Percentiles rank a stretch among this genome's conserved stretches.
These are phyloP conservation scores for Dendrolimus kikuchii DNA, from an alignment of 1,140 invertebrate genomes.

Conservation along the genomic window DNA sequence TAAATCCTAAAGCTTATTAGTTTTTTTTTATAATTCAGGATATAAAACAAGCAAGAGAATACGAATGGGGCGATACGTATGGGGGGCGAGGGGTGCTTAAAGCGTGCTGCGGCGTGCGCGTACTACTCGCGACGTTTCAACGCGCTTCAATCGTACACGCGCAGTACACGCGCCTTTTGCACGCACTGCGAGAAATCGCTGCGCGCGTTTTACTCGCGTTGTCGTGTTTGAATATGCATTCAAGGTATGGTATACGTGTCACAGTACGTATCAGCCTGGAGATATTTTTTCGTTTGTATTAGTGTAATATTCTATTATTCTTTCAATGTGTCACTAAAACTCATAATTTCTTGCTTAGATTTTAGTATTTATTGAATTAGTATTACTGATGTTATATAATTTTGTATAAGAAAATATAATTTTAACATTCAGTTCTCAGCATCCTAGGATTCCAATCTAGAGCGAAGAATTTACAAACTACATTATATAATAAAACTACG, in stretches of 20 bases:
- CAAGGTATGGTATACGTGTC: constrained; percentile 20
- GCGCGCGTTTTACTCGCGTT: constrained; percentile 19
- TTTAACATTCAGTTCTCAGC: too few relatives aligned
- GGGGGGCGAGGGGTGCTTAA: constrained; percentile 32
- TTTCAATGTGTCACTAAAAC: too few relatives aligned
- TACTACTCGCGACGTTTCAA: constrained; percentile 20
- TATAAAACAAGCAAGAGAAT: constrained; percentile 17
- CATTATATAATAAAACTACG: too few relatives aligned
- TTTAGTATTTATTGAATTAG: too few relatives aligned
- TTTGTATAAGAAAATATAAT: too few relatives aligned
- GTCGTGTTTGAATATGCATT: constrained; percentile 29
- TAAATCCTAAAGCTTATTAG: too few relatives aligned
- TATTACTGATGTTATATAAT: too few relatives aligned
- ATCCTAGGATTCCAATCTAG: too few relatives aligned
- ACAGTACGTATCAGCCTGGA: not conserved
- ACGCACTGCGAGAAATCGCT: constrained; percentile 18
- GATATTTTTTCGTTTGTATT: too few relatives aligned
- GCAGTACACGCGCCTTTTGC: constrained; percentile 24
- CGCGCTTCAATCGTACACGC: constrained; percentile 22
- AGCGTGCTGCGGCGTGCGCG: constrained; percentile 34
- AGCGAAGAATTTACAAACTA: too few relatives aligned
- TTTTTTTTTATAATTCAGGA: constrained; percentile 26
- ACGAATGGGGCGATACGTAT: constrained; percentile 27
- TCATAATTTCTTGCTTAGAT: too few relatives aligned
- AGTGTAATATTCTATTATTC: too few relatives aligned